phyloP scores from a whole-genome alignment of 1,140 invertebrate genomes.

The Drosophila sechellia region DNA sequence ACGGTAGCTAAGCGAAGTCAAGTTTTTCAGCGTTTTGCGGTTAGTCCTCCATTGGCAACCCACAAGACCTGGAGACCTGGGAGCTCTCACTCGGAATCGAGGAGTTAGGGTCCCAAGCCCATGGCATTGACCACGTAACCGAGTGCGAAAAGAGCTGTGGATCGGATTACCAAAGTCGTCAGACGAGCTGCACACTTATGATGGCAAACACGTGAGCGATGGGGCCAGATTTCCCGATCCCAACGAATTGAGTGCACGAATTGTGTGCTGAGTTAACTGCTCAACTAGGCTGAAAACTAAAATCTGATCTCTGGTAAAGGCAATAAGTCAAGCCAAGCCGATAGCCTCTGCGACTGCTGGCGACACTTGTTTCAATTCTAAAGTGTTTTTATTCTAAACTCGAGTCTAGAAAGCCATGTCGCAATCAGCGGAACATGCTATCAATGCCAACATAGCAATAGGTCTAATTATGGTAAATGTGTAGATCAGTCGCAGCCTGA shows the following conservation, averaged over 20 bases:
- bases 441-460: slow-evolving; percentile 81
- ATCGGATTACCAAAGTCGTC: slow-evolving; percentile 61
- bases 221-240: slow-evolving; percentile 13
- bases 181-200: slow-evolving; percentile 59
- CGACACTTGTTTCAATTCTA: slow-evolving; percentile 57
- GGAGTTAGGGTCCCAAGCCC: slow-evolving; percentile 31
- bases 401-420: slow-evolving; percentile 54
- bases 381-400: slow-evolving; percentile 45
- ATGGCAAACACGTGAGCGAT: slow-evolving; percentile 67
- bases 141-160: slow-evolving; percentile 68
- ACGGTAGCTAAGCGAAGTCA: slow-evolving; percentile 38
- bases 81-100: slow-evolving; percentile 59
- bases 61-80: slow-evolving; percentile 49
- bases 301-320: slow-evolving; percentile 3
- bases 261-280: too few species aligned
- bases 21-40: slow-evolving; percentile 42
- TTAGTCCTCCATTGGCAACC: slow-evolving; percentile 25
- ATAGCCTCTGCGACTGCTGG: slow-evolving; percentile 67
- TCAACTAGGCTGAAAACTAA: too few species aligned
- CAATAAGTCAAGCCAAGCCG: slow-evolving; percentile 55
- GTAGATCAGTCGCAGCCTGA: slow-evolving; percentile 22
- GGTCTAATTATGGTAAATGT: slow-evolving; percentile 80
- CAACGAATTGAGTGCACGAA: slow-evolving; percentile 19
- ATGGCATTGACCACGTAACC: slow-evolving; percentile 82
- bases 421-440: slow-evolving; percentile 72